Conservation (phyloP, 1,140 invertebrate species). For the Musca vetustissima region DNA sequence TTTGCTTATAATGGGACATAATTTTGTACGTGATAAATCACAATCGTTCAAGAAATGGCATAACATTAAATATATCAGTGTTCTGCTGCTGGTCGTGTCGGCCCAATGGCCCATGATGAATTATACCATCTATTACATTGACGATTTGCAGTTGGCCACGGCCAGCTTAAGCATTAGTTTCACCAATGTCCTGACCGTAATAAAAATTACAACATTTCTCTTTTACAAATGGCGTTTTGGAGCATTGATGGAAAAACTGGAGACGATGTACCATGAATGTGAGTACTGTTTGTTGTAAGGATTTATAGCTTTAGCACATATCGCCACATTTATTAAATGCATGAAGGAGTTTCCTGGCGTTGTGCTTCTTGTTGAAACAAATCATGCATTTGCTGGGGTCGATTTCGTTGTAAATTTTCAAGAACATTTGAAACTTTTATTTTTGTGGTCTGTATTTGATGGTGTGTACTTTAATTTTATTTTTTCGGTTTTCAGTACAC, state of each 20-base stretch:
- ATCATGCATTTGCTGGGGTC: too few relatives aligned
- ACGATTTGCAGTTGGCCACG: constrained; percentile 43
- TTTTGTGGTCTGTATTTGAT: background rate
- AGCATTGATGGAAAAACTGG: constrained; percentile 40
- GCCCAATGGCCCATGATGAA: constrained; percentile 44
- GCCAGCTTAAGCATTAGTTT: constrained; percentile 44
- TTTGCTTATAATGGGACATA: constrained; percentile 28
- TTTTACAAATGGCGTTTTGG: constrained; percentile 38
- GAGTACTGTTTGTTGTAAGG: constrained; percentile 31
- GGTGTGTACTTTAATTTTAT: background rate
- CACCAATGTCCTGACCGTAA: constrained; percentile 45
- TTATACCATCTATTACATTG: constrained; percentile 38
- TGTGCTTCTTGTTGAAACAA: background rate
- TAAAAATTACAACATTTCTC: constrained; percentile 46
- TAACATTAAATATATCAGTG: constrained; percentile 8
- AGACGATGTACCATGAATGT: constrained; percentile 40
- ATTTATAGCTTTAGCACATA: background rate
- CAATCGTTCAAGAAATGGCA: constrained; percentile 6
- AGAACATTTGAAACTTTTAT: background rate
- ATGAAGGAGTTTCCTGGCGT: background rate
- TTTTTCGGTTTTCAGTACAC: constrained; percentile 22
- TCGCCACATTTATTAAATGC: background rate
- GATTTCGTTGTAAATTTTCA: too few relatives aligned
- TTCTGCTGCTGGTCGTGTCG: constrained; percentile 40
- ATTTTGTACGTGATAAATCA: constrained; percentile 18